Evolutionary conservation across 2,888 invertebrate species (phyloP), one percentile per base, ranked within the genome.

Genomic region (Thereva nobilitata): DNA sequence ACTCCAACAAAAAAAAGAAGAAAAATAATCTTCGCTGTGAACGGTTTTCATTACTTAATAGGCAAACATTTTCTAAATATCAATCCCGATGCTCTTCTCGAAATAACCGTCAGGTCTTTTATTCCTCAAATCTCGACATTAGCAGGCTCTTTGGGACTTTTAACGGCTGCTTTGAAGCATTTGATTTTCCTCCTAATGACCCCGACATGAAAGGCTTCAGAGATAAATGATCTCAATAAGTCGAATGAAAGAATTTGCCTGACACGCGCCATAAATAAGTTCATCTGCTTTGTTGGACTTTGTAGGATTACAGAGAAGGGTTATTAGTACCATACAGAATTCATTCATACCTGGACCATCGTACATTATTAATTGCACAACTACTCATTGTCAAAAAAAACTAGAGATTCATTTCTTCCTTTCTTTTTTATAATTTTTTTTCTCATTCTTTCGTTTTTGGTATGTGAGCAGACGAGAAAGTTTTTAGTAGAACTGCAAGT

Each of bases 201-300:
- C 66, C 41, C 54, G 38, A 45, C 40, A 66, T 63, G 49, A 64
- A 66, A 67, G 64, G 67, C 67, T 67, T 52, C 59, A 49, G 53
- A 70, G 70, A 70, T 70, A 70, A 70, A 70, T 70, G 67, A 70
- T 66, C 61, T 57, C 64, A 70, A 70, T 70, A 66, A 70, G 64
- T 67, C 59, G 59, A 53, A 68, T 70, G 64, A 70, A 70, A 70
- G 70, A 70, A 70, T 70, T 70, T 53, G 68, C 69, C 67, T 72
- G 76, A 73, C 78, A 78, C 78, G 78, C 74, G 78, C 75, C 77
- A 68, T 72, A 72, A 73, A 73, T 74, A 73, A 74, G 72, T 72
- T 70, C 70, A 70, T 70, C 66, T 44, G 56, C 68, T 68, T 70
- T 70, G 66, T 70, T 66, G 55, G 40, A 40, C 68, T 68, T 70